A percentile compares a stretch with the other conserved stretches of the same genome.
These are phyloP conservation scores for Slavum lentiscoides DNA, from an alignment of 2,888 invertebrate genomes.

Conservation along the genomic window DNA sequence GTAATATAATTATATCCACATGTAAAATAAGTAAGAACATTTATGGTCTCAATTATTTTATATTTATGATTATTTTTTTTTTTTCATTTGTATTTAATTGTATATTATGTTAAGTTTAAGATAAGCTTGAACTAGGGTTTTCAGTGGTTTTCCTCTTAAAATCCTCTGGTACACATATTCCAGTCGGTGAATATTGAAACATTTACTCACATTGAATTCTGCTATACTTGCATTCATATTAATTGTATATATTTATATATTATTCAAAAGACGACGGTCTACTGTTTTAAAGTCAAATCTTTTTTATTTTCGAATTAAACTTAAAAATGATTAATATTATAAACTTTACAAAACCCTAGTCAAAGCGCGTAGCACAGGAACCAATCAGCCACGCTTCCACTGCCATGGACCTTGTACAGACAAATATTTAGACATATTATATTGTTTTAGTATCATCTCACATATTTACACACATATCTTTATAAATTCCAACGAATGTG, in stretches of 20 bases:
- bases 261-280: not conserved
- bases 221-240: not conserved
- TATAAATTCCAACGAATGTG: conserved; percentile 18
- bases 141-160: not conserved
- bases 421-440: conserved; percentile 24
- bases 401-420: conserved; percentile 47
- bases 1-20: not conserved
- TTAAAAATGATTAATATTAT: not conserved
- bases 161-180: not conserved
- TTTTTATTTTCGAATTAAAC: not conserved
- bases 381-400: conserved; percentile 51
- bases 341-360: conserved; percentile 9
- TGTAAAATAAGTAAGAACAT: conserved; percentile 32
- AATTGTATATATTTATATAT: not conserved
- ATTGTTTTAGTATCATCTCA: conserved; percentile 20
- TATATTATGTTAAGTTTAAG: not conserved
- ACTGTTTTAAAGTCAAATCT: not conserved
- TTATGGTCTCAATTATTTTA: conserved; percentile 42
- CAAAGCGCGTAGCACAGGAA: conserved; percentile 14
- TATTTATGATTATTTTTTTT: conserved; percentile 19
- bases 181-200: not conserved
- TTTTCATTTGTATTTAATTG: conserved; percentile 15
- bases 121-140: conserved; percentile 26
- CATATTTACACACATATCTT: conserved; percentile 40
- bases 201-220: not conserved